Conservation (phyloP, 1,140 invertebrate species). For the Ips nitidus region DNA sequence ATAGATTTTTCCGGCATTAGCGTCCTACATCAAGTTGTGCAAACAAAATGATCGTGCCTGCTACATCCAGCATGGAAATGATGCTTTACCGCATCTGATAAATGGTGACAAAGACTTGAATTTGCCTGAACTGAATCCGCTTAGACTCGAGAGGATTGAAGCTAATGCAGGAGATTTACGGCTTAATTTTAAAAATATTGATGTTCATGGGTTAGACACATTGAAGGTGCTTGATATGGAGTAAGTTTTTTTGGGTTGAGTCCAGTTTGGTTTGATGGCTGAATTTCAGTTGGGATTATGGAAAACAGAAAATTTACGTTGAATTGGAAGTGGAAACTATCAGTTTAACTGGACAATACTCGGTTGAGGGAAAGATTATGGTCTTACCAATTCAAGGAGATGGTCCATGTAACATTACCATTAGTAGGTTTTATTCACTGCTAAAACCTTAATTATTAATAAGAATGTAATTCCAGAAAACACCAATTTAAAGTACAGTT, state of each 20-base stretch:
- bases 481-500: conserved; percentile 23
- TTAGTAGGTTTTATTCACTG: conserved; percentile 45
- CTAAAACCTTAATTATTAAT: too few relatives aligned
- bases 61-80: conserved; percentile 41
- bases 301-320: background rate
- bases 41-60: conserved; percentile 44
- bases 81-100: conserved; percentile 39
- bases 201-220: conserved; percentile 40
- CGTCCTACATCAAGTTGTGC: conserved; percentile 48
- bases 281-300: background rate
- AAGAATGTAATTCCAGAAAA: background rate
- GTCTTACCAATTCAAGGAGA: conserved; percentile 53
- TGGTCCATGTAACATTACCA: conserved; percentile 52
- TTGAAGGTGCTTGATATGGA: conserved; percentile 36
- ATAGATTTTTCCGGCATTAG: conserved; percentile 39
- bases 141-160: conserved; percentile 39
- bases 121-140: conserved; percentile 39
- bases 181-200: conserved; percentile 37
- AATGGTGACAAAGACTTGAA: conserved; percentile 33
- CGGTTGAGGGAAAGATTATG: conserved; percentile 51
- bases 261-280: background rate
- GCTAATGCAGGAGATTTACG: conserved; percentile 39
- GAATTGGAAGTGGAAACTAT: background rate
- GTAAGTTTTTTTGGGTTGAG: conserved; percentile 26
- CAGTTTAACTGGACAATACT: conserved; percentile 46